A percentile compares a stretch with the other conserved stretches of the same genome.
Conservation (phyloP, 2,888 invertebrate species). For the Phengaris arion region DNA sequence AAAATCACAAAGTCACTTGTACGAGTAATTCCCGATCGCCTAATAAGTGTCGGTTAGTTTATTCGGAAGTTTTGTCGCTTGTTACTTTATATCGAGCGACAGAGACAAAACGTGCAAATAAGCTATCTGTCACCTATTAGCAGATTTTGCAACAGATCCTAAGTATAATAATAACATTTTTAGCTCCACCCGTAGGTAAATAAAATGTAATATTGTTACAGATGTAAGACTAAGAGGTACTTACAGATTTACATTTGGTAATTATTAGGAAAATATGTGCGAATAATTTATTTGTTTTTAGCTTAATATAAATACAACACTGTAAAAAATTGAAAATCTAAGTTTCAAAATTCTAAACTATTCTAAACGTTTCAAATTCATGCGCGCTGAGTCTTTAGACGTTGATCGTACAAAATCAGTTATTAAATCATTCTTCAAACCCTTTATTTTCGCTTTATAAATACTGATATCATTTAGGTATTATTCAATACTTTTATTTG, state of each 20-base stretch:
- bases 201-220: neutral
- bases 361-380: too few species aligned
- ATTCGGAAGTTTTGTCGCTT: too few species aligned
- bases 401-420: too few species aligned
- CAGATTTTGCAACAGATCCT: too few species aligned
- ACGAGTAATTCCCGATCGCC: neutral
- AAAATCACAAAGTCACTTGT: slow-evolving; percentile 27
- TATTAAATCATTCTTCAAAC: neutral
- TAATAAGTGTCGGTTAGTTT: too few species aligned
- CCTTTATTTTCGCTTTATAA: neutral
- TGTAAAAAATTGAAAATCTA: neutral
- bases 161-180: slow-evolving; percentile 17
- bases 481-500: neutral
- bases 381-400: too few species aligned
- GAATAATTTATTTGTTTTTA: neutral
- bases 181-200: neutral
- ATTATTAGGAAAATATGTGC: neutral
- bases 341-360: too few species aligned
- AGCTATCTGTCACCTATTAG: too few species aligned
- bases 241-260: slow-evolving; percentile 1
- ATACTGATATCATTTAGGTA: neutral
- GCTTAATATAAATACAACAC: neutral
- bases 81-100: too few species aligned
- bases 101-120: too few species aligned
- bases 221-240: neutral